phyloP scores from a whole-genome alignment of 2,888 invertebrate species.

The Corythucha ciliata region DNA sequence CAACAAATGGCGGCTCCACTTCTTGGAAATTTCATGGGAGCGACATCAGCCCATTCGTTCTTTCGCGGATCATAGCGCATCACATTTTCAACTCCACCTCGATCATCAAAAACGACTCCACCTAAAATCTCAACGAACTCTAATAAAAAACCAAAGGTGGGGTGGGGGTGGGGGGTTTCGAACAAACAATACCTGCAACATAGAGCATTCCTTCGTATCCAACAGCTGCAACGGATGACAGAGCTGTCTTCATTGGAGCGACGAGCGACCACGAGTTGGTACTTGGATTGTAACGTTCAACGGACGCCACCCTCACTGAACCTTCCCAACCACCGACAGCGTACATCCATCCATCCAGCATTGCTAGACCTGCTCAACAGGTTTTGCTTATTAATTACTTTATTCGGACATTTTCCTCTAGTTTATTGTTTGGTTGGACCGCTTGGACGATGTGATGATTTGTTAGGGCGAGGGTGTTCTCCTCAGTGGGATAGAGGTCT shows the following conservation, averaged over 20 bases:
- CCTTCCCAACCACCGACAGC: conserved; percentile 48
- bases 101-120: conserved; percentile 45
- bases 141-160: no score
- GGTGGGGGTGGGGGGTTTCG: no score
- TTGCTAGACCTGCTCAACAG: conserved; percentile 44
- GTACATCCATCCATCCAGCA: conserved; percentile 45
- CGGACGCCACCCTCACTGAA: conserved; percentile 41
- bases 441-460: no score
- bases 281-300: conserved; percentile 44
- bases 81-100: conserved; percentile 44
- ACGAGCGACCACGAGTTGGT: conserved; percentile 44
- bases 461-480: no score
- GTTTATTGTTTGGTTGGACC: no score
- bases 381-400: no score
- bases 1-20: conserved; percentile 45
- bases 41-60: conserved; percentile 43
- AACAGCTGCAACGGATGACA: conserved; percentile 45
- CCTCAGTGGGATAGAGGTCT: no score
- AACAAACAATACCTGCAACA: no score
- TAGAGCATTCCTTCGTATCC: conserved; percentile 43
- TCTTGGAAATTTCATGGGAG: conserved; percentile 44
- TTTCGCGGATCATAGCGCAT: conserved; percentile 43
- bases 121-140: no score
- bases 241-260: conserved; percentile 43
- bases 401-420: no score